Base-by-base conservation (phyloP, 1,140 invertebrate genomes). In the Triops cancriformis region DNA sequence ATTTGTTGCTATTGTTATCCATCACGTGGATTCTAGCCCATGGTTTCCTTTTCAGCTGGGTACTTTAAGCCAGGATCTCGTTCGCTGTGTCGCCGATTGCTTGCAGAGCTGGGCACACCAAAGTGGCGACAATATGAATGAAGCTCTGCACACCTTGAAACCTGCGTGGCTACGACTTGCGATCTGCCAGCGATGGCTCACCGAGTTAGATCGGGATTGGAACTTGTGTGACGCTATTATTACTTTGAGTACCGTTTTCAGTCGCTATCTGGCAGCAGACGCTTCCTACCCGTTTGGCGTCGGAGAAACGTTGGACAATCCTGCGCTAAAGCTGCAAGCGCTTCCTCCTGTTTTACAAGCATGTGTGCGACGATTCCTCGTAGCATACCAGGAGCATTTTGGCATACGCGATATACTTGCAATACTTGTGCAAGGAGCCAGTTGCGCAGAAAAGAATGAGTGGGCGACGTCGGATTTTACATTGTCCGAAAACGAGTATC, bases 361-460 rank as follows among this genome's bases (percentile, higher is more conserved):
- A 6, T 64, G 51, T 64, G 14, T 64, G 5, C 51, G 14, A 3
- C 18, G 23, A 14, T 64, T 64, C 51, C 51, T 64, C 5, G 18
- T 64, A 64, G 51, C 14, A 6, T 23, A 64, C 23, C 51, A 64
- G 51, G 18, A 64, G 14, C 18, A 64, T 18, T 64, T 64, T 64
- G 51, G 51, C 14, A 64, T 64, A n/a, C 51, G 51, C 51, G 51
- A 64, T 64, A 64, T 64, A 10, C 51, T 64, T 64, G 51, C 51
- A 9, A 64, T 64, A 23, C 51, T 64, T 64, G 14, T 23, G 23
- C 51, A 64, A 14, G 51, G 51, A 18, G 14, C 51, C 6, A 64
- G 23, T 18, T n/a, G 6, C 18, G 23, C 5, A 64, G 23, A 23
- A 64, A 23, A 18, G 14, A 14, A 18, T 6, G 51, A 6, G 14